Conservation (phyloP, 2,888 invertebrate species). For the Geotrupes spiniger region DNA sequence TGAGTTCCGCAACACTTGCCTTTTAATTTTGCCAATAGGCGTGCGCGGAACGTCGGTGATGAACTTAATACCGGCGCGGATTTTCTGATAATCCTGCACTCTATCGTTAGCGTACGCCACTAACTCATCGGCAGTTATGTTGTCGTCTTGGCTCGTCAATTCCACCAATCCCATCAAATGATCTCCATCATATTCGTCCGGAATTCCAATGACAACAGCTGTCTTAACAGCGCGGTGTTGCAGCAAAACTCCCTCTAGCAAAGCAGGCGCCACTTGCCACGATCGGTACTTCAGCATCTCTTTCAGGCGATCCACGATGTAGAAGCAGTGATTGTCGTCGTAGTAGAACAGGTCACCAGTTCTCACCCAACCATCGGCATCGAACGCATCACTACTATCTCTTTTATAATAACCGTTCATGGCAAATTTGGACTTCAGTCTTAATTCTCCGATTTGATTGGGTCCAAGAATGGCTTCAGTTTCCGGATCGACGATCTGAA, state of each 20-base stretch:
- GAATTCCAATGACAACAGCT: conserved; percentile 32
- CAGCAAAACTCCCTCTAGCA: conserved; percentile 28
- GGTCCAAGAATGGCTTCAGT: conserved; percentile 45
- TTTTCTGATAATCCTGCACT: conserved; percentile 38
- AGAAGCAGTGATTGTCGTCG: conserved; percentile 53
- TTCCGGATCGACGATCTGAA: conserved; percentile 48
- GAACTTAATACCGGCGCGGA: conserved; percentile 43
- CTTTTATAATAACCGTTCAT: conserved; percentile 52
- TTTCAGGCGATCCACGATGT: too few relatives aligned
- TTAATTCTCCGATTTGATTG: conserved; percentile 54
- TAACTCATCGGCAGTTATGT: conserved; percentile 34
- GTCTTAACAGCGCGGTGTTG: conserved; percentile 27
- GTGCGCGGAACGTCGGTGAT: conserved; percentile 37
- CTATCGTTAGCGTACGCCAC: conserved; percentile 34
- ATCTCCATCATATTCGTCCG: conserved; percentile 31
- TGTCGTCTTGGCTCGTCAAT: conserved; percentile 30
- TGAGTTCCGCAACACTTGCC: conserved; percentile 12
- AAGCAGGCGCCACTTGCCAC: too few relatives aligned
- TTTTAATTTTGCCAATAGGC: conserved; percentile 42
- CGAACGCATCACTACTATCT: conserved; percentile 49
- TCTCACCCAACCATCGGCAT: conserved; percentile 52
- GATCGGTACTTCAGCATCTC: too few relatives aligned
- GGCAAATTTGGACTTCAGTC: conserved; percentile 47
- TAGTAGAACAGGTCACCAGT: conserved; percentile 56
- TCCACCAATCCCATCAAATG: conserved; percentile 27